Conservation (phyloP, 2,797 vertebrate genomes). For the Anniella stebbinsi region DNA sequence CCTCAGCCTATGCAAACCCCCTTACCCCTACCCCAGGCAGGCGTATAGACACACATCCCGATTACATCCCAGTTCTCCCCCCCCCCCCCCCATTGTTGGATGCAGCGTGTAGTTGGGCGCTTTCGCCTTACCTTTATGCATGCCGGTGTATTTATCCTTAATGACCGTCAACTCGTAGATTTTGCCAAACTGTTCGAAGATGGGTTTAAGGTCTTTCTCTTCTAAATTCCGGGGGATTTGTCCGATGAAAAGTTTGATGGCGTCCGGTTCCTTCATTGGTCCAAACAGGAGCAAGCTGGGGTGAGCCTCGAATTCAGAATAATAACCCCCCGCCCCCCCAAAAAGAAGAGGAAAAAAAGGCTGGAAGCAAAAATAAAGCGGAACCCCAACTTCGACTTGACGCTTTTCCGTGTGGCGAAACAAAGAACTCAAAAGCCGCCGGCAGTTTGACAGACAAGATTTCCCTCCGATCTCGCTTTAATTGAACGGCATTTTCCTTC, state of each 20-base stretch:
- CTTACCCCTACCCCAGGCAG: neutral
- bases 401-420: neutral
- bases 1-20: neutral
- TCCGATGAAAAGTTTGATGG: slow-evolving; percentile 99
- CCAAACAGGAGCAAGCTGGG: slow-evolving; percentile 9
- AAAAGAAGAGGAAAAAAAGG: neutral
- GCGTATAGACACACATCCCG: too few relatives aligned
- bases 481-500: neutral
- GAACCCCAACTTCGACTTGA: neutral
- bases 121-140: slow-evolving; percentile 96
- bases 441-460: neutral
- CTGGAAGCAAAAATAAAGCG: neutral
- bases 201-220: slow-evolving; percentile 96
- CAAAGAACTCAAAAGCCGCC: slow-evolving; percentile 23
- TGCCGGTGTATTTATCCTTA: slow-evolving; percentile 99
- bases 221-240: slow-evolving; percentile 99
- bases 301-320: slow-evolving; percentile 26
- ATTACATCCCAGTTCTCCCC: neutral
- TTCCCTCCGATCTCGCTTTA: neutral
- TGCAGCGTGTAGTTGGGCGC: too few relatives aligned
- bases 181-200: slow-evolving; percentile 98
- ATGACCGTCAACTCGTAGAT: slow-evolving; percentile 99
- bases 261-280: slow-evolving; percentile 77
- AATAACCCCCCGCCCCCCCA: neutral
- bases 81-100: neutral